A percentile compares a stretch with the other conserved stretches of the same genome.
These are phyloP conservation scores for Gastrophysa polygoni DNA, from an alignment of 2,888 invertebrate species.

Conservation along the genomic window DNA sequence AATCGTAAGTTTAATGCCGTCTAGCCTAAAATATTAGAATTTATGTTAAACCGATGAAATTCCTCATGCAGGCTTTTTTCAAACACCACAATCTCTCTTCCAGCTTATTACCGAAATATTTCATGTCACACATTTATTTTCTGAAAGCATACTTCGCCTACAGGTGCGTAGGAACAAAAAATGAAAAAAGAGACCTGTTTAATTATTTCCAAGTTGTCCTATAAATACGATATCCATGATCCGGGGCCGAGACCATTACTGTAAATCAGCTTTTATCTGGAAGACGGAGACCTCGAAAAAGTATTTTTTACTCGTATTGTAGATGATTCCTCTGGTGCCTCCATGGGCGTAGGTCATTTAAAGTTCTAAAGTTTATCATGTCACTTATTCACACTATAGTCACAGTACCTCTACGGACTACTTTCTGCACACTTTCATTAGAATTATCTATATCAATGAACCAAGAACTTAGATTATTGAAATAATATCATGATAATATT, in stretches of 20 bases:
- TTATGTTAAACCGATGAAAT: slow-evolving; percentile 7
- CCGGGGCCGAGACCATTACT: slow-evolving; percentile 22
- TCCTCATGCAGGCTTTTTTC: slow-evolving; percentile 13
- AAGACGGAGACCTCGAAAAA: slow-evolving; percentile 23
- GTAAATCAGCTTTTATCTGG: slow-evolving; percentile 32
- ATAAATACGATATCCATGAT: slow-evolving; percentile 31
- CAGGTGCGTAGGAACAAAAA: slow-evolving; percentile 33
- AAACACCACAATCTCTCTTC: slow-evolving; percentile 5
- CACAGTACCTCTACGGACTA: too few species aligned
- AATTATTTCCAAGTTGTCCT: slow-evolving; percentile 37
- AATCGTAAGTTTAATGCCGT: not conserved
- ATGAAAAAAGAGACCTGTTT: slow-evolving; percentile 32
- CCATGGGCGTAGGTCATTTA: not conserved
- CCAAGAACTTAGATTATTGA: too few species aligned
- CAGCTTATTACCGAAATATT: slow-evolving; percentile 21
- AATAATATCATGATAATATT: too few species aligned
- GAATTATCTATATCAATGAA: too few species aligned
- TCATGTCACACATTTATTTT: slow-evolving; percentile 17
- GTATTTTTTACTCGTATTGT: slow-evolving; percentile 28
- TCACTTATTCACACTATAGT: too few species aligned
- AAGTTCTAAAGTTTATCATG: too few species aligned
- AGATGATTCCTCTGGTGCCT: slow-evolving; percentile 25
- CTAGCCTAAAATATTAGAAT: slow-evolving; percentile 1
- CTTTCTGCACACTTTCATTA: too few species aligned
- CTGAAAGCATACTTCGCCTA: slow-evolving; percentile 24